Percentiles rank a stretch among this genome's conserved stretches.
Conservation (phyloP, 2,797 vertebrate species). For the Mastacembelus armatus region DNA sequence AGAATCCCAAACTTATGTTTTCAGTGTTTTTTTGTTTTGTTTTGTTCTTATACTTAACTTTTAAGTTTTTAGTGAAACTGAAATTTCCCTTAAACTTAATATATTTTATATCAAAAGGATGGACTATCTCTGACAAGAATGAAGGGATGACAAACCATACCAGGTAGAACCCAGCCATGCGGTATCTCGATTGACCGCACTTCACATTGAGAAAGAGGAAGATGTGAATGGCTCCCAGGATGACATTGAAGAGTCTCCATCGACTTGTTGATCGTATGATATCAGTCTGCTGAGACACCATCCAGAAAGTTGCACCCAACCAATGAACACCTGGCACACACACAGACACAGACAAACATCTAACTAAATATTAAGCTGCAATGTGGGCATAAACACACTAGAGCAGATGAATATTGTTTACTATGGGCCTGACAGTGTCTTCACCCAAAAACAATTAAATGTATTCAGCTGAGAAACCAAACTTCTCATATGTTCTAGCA, state of each 20-base stretch:
- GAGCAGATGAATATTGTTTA: background rate
- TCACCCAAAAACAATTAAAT: background rate
- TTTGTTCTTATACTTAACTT: no score
- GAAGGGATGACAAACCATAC: conserved; percentile 75
- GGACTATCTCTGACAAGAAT: no score
- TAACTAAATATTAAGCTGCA: background rate
- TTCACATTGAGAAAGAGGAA: conserved; percentile 89
- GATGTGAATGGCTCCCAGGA: conserved; percentile 86
- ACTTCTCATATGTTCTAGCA: background rate
- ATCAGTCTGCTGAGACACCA: conserved; percentile 90
- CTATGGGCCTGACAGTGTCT: background rate
- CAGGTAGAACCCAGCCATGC: conserved; percentile 87
- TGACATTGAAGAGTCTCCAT: conserved; percentile 89
- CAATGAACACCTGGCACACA: conserved; percentile 85
- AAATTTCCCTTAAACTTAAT: no score
- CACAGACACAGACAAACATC: conserved; percentile 28
- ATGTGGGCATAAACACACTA: conserved; percentile 1
- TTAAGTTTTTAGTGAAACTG: no score
- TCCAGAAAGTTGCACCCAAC: conserved; percentile 91
- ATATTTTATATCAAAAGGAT: no score
- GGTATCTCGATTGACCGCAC: conserved; percentile 84
- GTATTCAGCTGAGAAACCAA: background rate
- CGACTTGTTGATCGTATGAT: conserved; percentile 80
- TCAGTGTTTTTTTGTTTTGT: no score
- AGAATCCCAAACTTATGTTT: background rate